Conservation (phyloP, 2,113 vertebrate species). For the Stegastes partitus region DNA sequence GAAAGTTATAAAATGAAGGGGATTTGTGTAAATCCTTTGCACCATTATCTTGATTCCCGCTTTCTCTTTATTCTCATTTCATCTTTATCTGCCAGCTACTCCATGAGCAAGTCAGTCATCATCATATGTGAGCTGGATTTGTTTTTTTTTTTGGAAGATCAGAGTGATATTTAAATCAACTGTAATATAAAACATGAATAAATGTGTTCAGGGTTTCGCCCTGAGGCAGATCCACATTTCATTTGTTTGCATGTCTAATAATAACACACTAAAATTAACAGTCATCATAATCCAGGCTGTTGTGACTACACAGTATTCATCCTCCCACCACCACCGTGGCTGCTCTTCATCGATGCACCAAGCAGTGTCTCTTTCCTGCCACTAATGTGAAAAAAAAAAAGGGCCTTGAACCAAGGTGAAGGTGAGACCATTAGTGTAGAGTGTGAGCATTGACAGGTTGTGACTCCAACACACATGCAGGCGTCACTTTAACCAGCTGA, state of each 20-base stretch:
- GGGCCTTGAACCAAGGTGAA: conserved; percentile 40
- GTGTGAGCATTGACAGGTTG: conserved; percentile 25
- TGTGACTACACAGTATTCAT: conserved; percentile 30
- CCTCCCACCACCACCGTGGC: conserved; percentile 30
- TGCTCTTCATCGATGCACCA: conserved; percentile 10
- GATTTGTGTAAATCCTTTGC: no score
- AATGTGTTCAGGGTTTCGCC: neutral
- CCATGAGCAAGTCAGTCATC: no score
- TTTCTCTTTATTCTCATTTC: no score
- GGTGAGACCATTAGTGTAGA: conserved; percentile 42
- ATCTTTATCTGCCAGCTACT: no score
- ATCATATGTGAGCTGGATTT: no score
- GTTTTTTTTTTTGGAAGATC: no score
- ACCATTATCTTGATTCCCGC: no score
- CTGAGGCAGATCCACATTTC: neutral
- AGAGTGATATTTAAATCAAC: no score
- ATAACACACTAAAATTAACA: conserved; percentile 10
- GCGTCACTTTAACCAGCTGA: conserved; percentile 46
- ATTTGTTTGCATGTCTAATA: conserved; percentile 22
- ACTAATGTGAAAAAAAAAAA: conserved; percentile 29
- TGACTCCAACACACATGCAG: conserved; percentile 35
- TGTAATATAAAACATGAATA: no score
- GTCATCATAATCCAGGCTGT: conserved; percentile 13
- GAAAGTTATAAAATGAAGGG: no score
- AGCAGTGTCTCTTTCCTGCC: conserved; percentile 10